Conservation (phyloP, 2,888 invertebrate species). For the Chrysomela aeneicollis region DNA sequence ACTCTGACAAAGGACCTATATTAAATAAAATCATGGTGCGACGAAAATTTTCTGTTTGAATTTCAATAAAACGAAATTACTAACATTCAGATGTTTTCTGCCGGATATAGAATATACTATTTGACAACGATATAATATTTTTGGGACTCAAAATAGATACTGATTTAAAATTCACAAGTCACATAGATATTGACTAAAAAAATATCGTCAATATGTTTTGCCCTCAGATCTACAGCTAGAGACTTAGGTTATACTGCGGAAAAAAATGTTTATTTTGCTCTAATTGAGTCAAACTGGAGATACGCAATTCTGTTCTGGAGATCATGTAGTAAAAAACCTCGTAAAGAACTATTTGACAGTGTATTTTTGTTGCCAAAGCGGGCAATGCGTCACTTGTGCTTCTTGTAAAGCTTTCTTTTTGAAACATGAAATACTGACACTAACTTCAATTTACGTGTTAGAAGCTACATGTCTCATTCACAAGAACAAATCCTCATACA, state of each 20-base stretch:
- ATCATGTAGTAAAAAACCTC: conserved; percentile 9
- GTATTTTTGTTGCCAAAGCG: conserved; percentile 13
- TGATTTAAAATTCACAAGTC: conserved; percentile 11
- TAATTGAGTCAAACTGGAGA: conserved; percentile 10
- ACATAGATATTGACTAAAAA: background rate
- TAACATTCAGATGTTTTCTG: conserved; percentile 10
- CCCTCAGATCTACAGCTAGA: conserved; percentile 1
- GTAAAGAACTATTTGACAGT: conserved; percentile 12
- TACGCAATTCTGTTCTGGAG: conserved; percentile 4
- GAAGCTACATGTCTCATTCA: background rate
- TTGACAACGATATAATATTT: background rate
- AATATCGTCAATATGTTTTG: background rate
- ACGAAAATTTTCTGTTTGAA: conserved; percentile 13
- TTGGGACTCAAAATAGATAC: conserved; percentile 1
- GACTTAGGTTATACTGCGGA: conserved; percentile 8
- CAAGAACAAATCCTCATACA: background rate
- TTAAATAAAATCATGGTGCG: conserved; percentile 9
- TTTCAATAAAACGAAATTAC: conserved; percentile 15
- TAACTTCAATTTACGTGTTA: too few relatives aligned
- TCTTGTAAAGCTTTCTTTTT: background rate
- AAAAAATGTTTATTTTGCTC: conserved; percentile 5
- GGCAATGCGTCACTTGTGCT: background rate
- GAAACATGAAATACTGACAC: conserved; percentile 3
- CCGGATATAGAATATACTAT: conserved; percentile 3
- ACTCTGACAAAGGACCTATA: conserved; percentile 6